Conservation (phyloP, 2,888 invertebrate genomes). For the Polyommatus iphigenia region DNA sequence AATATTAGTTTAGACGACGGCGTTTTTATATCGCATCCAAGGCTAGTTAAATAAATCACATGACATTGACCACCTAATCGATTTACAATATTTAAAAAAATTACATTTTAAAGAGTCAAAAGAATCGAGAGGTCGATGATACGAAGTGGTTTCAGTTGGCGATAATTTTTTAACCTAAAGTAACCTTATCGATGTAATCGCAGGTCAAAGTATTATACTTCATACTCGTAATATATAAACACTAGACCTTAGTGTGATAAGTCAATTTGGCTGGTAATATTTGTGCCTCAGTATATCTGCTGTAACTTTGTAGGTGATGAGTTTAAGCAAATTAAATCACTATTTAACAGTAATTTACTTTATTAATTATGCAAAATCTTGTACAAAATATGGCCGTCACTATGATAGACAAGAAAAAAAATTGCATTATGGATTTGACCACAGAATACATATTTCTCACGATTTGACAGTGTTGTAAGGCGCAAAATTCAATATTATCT, state of each 20-base stretch:
- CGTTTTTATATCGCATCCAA: not conserved
- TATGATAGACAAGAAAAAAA: no score
- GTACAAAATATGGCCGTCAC: no score
- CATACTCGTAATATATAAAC: constrained; percentile 10
- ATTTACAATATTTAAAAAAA: not conserved
- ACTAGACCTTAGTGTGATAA: not conserved
- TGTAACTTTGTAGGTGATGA: no score
- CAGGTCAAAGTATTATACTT: constrained; percentile 1
- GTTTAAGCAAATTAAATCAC: no score
- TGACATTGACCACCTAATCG: no score
- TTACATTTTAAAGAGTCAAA: not conserved
- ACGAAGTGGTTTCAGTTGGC: not conserved
- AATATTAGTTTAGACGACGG: not conserved
- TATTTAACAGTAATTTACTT: no score
- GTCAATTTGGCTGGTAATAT: not conserved
- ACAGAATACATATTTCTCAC: no score
- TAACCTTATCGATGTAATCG: constrained; percentile 5
- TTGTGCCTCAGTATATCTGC: not conserved
- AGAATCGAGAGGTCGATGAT: not conserved
- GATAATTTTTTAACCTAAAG: constrained; percentile 8
- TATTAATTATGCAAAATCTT: no score
- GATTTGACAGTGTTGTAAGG: no score
- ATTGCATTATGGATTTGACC: no score
- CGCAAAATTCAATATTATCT: no score
- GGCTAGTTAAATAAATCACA: no score